Conservation (phyloP, 1,140 invertebrate genomes). For the Anastrepha obliqua region DNA sequence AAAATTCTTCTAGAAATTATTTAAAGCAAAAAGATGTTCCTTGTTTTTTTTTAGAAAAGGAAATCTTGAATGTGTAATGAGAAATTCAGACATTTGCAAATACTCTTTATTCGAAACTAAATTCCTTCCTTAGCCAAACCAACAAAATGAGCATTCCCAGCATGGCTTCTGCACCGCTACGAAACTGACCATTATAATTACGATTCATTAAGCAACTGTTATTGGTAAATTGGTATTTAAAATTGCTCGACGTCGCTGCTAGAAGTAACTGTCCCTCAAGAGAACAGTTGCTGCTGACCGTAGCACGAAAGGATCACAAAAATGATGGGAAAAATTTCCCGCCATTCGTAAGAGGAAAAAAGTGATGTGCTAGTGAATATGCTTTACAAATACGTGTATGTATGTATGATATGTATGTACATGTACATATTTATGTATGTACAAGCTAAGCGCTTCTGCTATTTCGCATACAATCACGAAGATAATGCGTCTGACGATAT, state of each 20-base stretch:
- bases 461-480: too few species aligned
- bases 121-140: neutral
- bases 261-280: neutral
- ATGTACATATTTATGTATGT: neutral
- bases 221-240: conserved; percentile 36
- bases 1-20: neutral
- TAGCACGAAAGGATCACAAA: conserved; percentile 17
- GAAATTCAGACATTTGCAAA: neutral
- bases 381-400: neutral
- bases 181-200: conserved; percentile 17
- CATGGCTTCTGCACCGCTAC: neutral
- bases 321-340: neutral
- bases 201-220: conserved; percentile 51
- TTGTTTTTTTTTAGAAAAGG: neutral
- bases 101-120: neutral
- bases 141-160: neutral
- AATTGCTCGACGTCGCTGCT: neutral
- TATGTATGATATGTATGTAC: neutral
- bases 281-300: conserved; percentile 34
- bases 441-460: neutral
- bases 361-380: neutral
- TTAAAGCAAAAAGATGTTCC: too few species aligned
- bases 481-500: neutral
- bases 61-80: neutral
- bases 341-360: neutral